Percentiles rank a stretch among this genome's conserved stretches.
phyloP scores from a whole-genome alignment of 2,888 invertebrate species.

The Troides oblongomaculatus region DNA sequence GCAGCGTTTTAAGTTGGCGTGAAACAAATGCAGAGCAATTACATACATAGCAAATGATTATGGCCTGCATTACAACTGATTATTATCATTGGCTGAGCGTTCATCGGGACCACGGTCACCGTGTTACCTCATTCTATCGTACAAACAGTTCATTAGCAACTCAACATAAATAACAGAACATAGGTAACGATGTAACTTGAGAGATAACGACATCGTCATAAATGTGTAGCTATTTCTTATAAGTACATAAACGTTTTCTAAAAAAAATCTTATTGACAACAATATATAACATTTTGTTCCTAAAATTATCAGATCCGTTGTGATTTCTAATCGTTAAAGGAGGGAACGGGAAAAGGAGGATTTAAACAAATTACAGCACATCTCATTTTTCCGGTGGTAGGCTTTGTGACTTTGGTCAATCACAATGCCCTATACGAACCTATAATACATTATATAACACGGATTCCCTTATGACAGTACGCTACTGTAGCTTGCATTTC shows the following conservation, averaged over 20 bases:
- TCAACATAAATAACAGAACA: background rate
- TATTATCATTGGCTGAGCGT: conserved; percentile 27
- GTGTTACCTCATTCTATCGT: conserved; percentile 44
- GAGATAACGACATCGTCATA: background rate
- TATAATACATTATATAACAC: no score
- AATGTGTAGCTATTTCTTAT: background rate
- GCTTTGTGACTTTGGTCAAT: no score
- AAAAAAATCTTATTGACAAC: no score
- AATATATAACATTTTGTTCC: background rate
- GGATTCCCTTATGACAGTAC: no score
- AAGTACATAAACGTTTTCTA: background rate
- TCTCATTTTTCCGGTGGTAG: no score
- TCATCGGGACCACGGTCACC: conserved; percentile 55
- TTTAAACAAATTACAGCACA: no score
- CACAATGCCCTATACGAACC: no score
- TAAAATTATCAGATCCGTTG: no score
- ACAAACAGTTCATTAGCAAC: conserved; percentile 25
- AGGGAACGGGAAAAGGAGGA: no score
- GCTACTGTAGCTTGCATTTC: no score
- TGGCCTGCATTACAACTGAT: conserved; percentile 5
- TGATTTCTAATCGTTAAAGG: no score
- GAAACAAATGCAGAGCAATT: conserved; percentile 23
- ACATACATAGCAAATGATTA: conserved; percentile 15
- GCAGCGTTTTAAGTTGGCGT: conserved; percentile 19
- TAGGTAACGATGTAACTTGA: background rate